Base-by-base conservation (phyloP, 1,140 invertebrate genomes). In the Zaprionus vittiger region DNA sequence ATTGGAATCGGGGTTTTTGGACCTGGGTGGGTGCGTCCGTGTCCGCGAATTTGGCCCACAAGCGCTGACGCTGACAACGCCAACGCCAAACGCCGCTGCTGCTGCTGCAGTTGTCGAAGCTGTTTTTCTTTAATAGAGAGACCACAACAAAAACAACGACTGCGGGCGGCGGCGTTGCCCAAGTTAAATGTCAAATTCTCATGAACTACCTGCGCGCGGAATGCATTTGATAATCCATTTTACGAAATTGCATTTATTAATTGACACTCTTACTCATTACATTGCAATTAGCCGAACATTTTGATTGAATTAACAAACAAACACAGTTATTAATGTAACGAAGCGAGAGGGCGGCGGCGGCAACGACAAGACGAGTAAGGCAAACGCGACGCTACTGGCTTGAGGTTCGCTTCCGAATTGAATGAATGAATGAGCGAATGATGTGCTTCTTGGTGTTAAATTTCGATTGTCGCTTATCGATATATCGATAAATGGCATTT, bases 151-250 rank as follows among this genome's bases (percentile, higher is more conserved):
- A 57, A 72, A 56, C 60, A 57, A 14, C 34, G 31, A 61, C 52
- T 20, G 52, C 49, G 38, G 44, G 20, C n/a, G 61, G 49, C 52
- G 44, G 38, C 59, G 44, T 47, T 47, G 55, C 62, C 38, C 34
- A 59, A 73, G 65, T 52, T 83, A 87, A 87, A 87, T 87, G 84
- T 89, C 84, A 87, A 84, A 87, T 87, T 87, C 84, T 76, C 84
- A 87, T 89, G 84, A 87, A 87, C 84, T 73, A 62, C 69, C 15
- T 59, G 22, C 5, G 65, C 20, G 34, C 22, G 5, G 37, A 38
- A 22, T 67, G 12, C 5, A 31, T 56, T 66, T 66, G 62, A 54
- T n/a, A 61, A 34, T 28, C 17, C 12, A 59, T 34, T 59, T 56
- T 15, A 14, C 5, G 20, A 31, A 2, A 41, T 28, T 49, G 38